Evolutionary conservation across 2,888 invertebrate species (phyloP).

Genomic region (Metacarcinus magister): DNA sequence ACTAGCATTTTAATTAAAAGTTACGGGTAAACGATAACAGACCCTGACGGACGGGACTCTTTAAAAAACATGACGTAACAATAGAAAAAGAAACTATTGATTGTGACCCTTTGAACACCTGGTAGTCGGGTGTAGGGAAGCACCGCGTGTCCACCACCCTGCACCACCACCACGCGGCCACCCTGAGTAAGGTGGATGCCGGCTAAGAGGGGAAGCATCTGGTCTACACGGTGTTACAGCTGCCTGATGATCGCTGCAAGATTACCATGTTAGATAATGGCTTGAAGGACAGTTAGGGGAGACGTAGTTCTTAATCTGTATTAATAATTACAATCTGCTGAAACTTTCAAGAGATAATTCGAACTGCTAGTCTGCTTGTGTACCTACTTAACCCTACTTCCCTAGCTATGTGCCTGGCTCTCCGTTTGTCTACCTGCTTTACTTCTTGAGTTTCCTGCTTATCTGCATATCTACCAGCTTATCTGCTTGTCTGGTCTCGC

Average conservation of each 20-base stretch:
- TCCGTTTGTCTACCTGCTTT: background rate
- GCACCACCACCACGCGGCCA: too few relatives aligned
- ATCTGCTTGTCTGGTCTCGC: background rate
- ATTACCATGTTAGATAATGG: background rate
- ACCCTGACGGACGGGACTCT: background rate
- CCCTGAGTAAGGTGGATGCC: too few relatives aligned
- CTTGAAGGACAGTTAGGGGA: background rate
- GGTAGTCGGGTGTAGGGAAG: background rate
- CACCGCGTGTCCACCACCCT: too few relatives aligned
- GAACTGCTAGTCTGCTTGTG: background rate
- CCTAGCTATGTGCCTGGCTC: background rate
- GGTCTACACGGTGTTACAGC: background rate
- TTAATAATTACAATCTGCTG: too few relatives aligned
- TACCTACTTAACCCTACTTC: background rate
- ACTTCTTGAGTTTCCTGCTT: background rate
- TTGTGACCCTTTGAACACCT: background rate
- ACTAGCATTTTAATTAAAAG: background rate
- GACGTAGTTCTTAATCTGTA: background rate
- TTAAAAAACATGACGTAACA: background rate
- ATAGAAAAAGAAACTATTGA: background rate
- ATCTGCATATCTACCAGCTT: background rate
- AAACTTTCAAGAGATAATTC: too few relatives aligned
- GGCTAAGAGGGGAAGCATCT: too few relatives aligned
- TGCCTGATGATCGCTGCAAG: too few relatives aligned
- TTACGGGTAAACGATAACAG: background rate